Conservation (phyloP, 2,797 vertebrate genomes). For the Rhinoraja longicauda region DNA sequence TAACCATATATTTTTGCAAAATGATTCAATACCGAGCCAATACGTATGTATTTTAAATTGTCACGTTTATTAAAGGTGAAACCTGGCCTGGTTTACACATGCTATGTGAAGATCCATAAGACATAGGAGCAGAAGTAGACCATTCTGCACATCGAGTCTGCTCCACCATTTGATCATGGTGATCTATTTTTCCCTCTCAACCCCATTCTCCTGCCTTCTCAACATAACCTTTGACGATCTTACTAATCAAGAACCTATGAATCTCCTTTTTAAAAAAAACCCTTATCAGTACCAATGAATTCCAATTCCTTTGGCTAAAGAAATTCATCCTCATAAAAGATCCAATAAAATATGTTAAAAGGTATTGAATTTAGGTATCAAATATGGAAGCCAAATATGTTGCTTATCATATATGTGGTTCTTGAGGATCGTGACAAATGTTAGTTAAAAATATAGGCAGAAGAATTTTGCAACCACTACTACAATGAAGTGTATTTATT, state of each 20-base stretch:
- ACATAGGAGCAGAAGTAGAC: too few relatives aligned
- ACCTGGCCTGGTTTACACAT: background rate
- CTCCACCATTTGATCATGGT: too few relatives aligned
- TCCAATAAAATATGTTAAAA: too few relatives aligned
- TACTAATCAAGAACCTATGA: too few relatives aligned
- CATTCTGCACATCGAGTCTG: too few relatives aligned
- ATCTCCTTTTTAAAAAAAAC: too few relatives aligned
- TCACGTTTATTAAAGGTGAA: background rate
- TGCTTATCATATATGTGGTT: background rate
- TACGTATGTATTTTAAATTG: background rate
- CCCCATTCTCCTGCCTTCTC: too few relatives aligned
- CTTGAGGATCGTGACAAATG: background rate
- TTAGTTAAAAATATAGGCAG: background rate
- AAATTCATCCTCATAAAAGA: too few relatives aligned
- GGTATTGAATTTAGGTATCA: background rate
- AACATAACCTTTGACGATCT: too few relatives aligned
- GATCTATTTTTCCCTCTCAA: too few relatives aligned
- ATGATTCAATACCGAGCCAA: background rate
- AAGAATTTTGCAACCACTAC: background rate
- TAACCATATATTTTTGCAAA: background rate
- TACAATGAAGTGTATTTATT: background rate
- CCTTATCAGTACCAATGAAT: too few relatives aligned
- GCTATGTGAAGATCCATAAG: background rate
- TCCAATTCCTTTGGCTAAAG: too few relatives aligned
- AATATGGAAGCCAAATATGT: background rate